Base-by-base conservation (phyloP, 2,888 invertebrate species). In the Meganola albula region DNA sequence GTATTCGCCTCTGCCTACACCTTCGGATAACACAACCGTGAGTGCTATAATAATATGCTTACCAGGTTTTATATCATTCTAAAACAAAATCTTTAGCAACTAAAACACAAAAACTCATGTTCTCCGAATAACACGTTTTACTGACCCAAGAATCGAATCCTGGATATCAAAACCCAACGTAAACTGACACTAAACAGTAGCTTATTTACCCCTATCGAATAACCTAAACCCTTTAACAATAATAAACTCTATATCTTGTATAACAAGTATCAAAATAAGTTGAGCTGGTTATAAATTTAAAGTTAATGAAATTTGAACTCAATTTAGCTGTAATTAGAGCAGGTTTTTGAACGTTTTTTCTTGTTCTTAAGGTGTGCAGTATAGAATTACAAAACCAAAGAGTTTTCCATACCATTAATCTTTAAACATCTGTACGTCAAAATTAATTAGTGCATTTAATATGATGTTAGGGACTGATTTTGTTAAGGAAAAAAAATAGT, bases 151-250 rank as follows among this genome's bases (percentile, higher is more conserved):
- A 73, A 73, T 71, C 69, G 58, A 65, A 71, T 66, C 66, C 68
- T 55, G 68, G 70, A 72, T 74, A 82, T 80, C 68, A 69, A 80
- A 71, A 74, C 77, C 69, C 56, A 64, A 46, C 55, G 82, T 74
- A 80, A 83, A 62, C 70, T 46, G 79, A 82, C 65, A 79, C 78
- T 73, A 70, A 75, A 78, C 78, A 75, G 77, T 76, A 79, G 79
- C 76, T 72, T 62, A 60, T 66, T 70, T 62, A 65, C 66, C 62
- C 64, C 57, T 37, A 44, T 64, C 57, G 32, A 43, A 28, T 34
- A 24, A 38, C 4, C 4, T 6, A 3, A 60, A 63, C 51, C 51
- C 46, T 57, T 44, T 63, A 32, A 27, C 31, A 10, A 68, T 60
- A 59, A 37, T 2, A 37, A 25, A 59, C 63, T 45, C 53, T 64